These are phyloP conservation scores for Ptiloglossa arizonensis DNA, from an alignment of 1,140 invertebrate species.

Conservation along the genomic window DNA sequence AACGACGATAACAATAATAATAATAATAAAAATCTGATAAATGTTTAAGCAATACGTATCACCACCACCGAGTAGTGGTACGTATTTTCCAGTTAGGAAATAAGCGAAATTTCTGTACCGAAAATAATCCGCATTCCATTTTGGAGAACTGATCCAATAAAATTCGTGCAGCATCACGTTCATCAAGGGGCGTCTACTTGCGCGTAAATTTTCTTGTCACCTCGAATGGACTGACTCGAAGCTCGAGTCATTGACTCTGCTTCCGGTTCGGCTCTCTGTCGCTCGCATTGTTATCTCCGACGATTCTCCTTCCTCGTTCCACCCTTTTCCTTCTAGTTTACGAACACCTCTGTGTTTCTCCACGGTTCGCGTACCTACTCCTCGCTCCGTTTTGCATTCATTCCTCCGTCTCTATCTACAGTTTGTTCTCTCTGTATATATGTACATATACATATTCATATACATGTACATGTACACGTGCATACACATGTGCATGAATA, in stretches of 20 bases:
- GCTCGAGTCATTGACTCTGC: constrained; percentile 76
- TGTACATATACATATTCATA: no score
- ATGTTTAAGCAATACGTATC: no score
- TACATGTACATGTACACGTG: no score
- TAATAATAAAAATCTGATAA: no score
- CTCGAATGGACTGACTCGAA: constrained; percentile 62
- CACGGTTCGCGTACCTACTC: constrained; percentile 19
- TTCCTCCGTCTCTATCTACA: constrained; percentile 26
- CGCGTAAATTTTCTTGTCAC: constrained; percentile 68
- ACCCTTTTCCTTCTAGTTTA: constrained; percentile 45
- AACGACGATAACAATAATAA: no score
- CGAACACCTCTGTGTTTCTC: constrained; percentile 31
- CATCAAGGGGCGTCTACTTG: constrained; percentile 32
- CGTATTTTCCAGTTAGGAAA: no score
- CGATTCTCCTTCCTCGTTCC: constrained; percentile 59
- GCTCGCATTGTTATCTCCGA: constrained; percentile 68
- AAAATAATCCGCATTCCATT: constrained; percentile 23
- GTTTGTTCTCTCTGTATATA: constrained; percentile 32
- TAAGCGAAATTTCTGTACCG: background rate
- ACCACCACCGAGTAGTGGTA: no score
- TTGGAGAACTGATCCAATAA: constrained; percentile 42
- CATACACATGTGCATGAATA: no score
- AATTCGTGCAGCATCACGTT: constrained; percentile 50
- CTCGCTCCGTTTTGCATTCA: constrained; percentile 4
- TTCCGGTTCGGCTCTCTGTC: constrained; percentile 74